Conservation (phyloP, 2,113 vertebrate genomes). For the Perca fluviatilis region DNA sequence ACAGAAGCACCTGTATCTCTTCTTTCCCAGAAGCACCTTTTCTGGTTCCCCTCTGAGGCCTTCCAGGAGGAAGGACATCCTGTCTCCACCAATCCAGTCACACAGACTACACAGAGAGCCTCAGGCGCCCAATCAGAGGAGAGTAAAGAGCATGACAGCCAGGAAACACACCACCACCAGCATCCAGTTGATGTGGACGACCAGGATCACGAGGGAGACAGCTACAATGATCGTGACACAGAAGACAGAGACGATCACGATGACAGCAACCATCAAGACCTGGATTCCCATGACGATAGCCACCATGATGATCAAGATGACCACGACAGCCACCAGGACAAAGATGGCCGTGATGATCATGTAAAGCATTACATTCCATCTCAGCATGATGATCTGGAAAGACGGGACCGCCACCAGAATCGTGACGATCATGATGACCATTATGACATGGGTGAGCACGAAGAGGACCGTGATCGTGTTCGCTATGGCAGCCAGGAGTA, state of each 20-base stretch:
- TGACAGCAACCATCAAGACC: constrained; percentile 24
- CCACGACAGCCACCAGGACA: constrained; percentile 18
- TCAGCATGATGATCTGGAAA: constrained; percentile 25
- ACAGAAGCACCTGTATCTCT: constrained; percentile 87
- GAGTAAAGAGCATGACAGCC: constrained; percentile 68
- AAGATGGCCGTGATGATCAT: constrained; percentile 40
- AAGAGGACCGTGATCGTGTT: constrained; percentile 52
- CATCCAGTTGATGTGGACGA: constrained; percentile 26
- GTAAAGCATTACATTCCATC: constrained; percentile 32
- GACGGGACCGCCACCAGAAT: constrained; percentile 17
- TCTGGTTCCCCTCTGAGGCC: constrained; percentile 91
- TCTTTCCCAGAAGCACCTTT: constrained; percentile 90
- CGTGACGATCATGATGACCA: constrained; percentile 59
- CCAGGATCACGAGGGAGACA: constrained; percentile 28
- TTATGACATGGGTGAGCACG: constrained; percentile 78
- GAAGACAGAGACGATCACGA: constrained; percentile 18
- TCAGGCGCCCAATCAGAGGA: constrained; percentile 73
- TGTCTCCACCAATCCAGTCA: constrained; percentile 66
- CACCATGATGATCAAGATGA: constrained; percentile 33
- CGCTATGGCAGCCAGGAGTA: constrained; percentile 47
- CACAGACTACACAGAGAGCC: constrained; percentile 76
- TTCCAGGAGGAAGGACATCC: constrained; percentile 82
- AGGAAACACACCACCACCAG: constrained; percentile 46
- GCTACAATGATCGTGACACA: constrained; percentile 31
- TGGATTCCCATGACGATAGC: constrained; percentile 28